Evolutionary conservation across 2,113 vertebrate genomes (phyloP), one percentile per base, ranked within the genome.

Genomic region (Diadophis punctatus): DNA sequence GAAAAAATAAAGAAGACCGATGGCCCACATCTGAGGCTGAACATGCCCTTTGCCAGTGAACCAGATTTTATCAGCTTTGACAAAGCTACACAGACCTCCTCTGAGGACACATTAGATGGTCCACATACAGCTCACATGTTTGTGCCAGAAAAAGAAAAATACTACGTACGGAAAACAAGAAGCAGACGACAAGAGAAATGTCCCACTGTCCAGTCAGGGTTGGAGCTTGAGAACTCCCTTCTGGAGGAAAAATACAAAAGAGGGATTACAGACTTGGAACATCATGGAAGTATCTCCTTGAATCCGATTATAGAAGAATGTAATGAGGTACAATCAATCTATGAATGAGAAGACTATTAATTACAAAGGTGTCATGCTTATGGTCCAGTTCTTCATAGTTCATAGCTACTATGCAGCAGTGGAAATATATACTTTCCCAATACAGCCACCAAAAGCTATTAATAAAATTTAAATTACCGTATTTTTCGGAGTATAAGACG

Each of bases 281-380:
- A 51, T 49, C 23, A 23, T 56, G 43, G 27, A 10, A 18, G 10
- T 18, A 12, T 90, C 52, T 12, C 52, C 60, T 23, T 43, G 43
- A 30, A 55, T 5, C 1, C 25, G 6, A 52, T 46, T 34, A 53
- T 49, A n/a, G 30, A 89, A n/a, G 80, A 23, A 16, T 25, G 86
- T n/a, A 55, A 48, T 87, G 56, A 92, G 93, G 93, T 93, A 92
- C n/a, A 53, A 87, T 12, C 48, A 39, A 23, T 63, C 12, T 84
- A 43, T 12, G 55, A 25, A 74, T 10, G 30, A 4, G 12, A 30
- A 39, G 30, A 55, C 9, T 85, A n/a, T 46, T 23, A 9, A 87
- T 86, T 90, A 87, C 25, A 51, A 27, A 46, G 3, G 22, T 16
- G 39, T 94, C 93, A 48, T 89, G 91, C n/a, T 92, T 43, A 27